Conservation (phyloP, 2,113 vertebrate species). For the Hyla sarda region DNA sequence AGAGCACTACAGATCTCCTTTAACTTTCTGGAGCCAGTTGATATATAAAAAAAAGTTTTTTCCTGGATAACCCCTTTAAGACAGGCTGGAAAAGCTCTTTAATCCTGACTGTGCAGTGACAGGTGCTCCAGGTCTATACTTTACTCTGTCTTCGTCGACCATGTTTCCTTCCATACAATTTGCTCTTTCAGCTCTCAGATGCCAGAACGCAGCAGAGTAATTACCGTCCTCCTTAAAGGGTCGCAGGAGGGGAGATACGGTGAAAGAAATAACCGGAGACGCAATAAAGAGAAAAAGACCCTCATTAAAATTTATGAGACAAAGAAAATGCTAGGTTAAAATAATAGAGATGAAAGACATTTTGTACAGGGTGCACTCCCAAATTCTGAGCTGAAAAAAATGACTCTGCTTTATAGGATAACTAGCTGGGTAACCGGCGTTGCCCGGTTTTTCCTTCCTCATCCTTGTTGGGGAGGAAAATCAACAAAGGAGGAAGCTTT, state of each 20-base stretch:
- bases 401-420: not conserved
- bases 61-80: no score
- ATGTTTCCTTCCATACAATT: slow-evolving; percentile 17
- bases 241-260: slow-evolving; percentile 11
- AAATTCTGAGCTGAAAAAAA: not conserved
- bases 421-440: no score
- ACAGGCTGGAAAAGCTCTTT: not conserved
- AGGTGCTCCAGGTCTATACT: slow-evolving; percentile 16
- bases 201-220: slow-evolving; percentile 18
- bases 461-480: no score
- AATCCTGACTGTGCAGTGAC: not conserved
- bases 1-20: no score
- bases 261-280: not conserved
- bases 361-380: not conserved
- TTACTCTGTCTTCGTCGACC: not conserved
- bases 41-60: no score
- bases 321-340: slow-evolving; percentile 29
- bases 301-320: slow-evolving; percentile 25
- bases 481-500: no score
- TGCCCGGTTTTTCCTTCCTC: no score
- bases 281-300: slow-evolving; percentile 15
- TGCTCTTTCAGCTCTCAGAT: slow-evolving; percentile 37
- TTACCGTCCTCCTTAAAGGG: slow-evolving; percentile 31
- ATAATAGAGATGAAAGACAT: slow-evolving; percentile 41
- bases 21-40: no score